phyloP scores from a whole-genome alignment of 2,113 vertebrate genomes.

The Laterallus jamaicensis region DNA sequence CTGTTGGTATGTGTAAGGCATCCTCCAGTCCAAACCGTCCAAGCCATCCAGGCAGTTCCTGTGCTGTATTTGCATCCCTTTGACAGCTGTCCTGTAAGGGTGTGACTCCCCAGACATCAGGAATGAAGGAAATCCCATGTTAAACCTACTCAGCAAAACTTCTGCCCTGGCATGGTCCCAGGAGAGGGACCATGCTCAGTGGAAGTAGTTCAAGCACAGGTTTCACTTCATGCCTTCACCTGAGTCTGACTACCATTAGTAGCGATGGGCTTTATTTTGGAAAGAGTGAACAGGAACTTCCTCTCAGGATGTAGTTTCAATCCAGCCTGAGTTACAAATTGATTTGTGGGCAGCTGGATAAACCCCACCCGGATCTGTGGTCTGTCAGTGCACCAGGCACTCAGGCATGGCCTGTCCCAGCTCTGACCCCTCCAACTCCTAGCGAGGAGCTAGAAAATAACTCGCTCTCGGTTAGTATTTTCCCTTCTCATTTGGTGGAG shows the following conservation, averaged over 20 bases:
- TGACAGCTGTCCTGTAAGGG: rapidly evolving
- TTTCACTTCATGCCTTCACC: background rate
- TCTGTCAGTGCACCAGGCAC: rapidly evolving
- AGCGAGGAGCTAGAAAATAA: background rate
- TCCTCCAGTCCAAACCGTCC: background rate
- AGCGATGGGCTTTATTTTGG: background rate
- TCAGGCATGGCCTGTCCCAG: background rate
- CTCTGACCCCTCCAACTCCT: background rate
- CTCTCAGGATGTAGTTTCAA: background rate
- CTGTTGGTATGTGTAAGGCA: background rate
- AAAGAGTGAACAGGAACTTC: background rate
- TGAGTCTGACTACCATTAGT: background rate
- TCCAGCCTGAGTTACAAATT: background rate
- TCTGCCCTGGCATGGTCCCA: rapidly evolving
- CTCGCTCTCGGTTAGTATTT: background rate
- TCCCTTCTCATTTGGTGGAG: background rate
- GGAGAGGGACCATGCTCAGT: background rate
- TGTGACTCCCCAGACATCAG: background rate
- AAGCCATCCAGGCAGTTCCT: background rate
- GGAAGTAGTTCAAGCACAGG: background rate
- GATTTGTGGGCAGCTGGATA: background rate
- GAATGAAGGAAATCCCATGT: background rate
- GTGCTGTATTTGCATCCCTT: background rate
- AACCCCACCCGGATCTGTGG: background rate
- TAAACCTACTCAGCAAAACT: background rate